Conservation (phyloP, 2,113 vertebrate genomes). For the Muscicapa adusta region DNA sequence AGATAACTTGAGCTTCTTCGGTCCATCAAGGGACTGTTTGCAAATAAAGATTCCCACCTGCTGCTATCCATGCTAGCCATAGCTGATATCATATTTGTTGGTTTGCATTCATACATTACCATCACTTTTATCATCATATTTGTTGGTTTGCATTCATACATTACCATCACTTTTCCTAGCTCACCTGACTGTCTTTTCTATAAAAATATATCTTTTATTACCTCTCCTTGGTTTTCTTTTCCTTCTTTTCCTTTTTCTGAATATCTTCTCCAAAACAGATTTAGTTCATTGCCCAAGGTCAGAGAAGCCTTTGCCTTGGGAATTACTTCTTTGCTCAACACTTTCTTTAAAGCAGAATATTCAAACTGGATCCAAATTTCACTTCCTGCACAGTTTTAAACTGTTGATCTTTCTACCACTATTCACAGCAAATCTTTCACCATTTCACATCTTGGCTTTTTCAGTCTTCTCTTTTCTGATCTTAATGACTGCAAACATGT, state of each 20-base stretch:
- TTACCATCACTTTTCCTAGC: neutral
- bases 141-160: neutral
- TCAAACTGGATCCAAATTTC: neutral
- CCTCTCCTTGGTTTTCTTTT: neutral
- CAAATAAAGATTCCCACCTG: neutral
- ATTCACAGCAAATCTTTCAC: slow-evolving; percentile 2
- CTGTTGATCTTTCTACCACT: slow-evolving; percentile 17
- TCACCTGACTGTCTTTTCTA: neutral
- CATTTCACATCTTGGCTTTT: slow-evolving; percentile 28
- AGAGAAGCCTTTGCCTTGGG: neutral
- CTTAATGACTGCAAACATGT: slow-evolving; percentile 27
- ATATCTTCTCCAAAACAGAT: neutral
- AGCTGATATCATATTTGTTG: neutral
- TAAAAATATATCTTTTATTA: neutral
- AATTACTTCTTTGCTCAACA: slow-evolving; percentile 16
- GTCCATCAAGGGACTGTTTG: neutral
- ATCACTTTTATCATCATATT: neutral
- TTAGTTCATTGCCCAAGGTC: neutral
- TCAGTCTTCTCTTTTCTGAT: slow-evolving; percentile 14
- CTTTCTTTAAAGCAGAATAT: neutral
- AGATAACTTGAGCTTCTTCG: neutral
- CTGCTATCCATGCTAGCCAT: neutral
- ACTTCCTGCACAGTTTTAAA: neutral
- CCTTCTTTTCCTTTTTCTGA: neutral
- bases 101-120: neutral